These are phyloP conservation scores for Drosophila mimetica DNA, from an alignment of 2,888 invertebrate species.

Conservation along the genomic window DNA sequence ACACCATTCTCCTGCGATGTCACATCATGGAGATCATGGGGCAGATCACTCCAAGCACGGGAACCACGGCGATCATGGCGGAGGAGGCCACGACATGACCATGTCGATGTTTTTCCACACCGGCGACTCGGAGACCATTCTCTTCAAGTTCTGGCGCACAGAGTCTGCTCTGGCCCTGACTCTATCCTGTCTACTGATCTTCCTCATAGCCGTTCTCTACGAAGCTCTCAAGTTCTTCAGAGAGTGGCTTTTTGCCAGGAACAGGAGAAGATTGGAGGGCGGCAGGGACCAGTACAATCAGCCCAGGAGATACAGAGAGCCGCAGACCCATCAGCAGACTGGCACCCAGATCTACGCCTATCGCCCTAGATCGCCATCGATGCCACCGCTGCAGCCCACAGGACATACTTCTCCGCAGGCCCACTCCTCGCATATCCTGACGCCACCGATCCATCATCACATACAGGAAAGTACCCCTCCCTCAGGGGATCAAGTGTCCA, in stretches of 20 bases:
- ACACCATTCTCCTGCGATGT: slow-evolving; percentile 3
- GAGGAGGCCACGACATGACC: slow-evolving; percentile 3
- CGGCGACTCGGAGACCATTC: slow-evolving; percentile 48
- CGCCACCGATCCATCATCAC: not conserved
- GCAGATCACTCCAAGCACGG: not conserved
- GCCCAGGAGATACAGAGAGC: not conserved
- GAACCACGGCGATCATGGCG: not conserved
- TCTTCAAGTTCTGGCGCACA: slow-evolving; percentile 58
- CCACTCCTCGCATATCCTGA: not conserved
- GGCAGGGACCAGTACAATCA: slow-evolving; percentile 22
- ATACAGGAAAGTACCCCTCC: not conserved
- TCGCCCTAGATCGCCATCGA: slow-evolving; percentile 5
- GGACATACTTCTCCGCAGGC: not conserved
- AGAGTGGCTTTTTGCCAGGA: slow-evolving; percentile 41
- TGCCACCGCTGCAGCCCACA: not conserved
- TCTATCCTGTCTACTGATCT: slow-evolving; percentile 53
- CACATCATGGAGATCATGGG: not conserved
- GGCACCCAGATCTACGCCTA: not conserved
- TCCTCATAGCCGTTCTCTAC: slow-evolving; percentile 57
- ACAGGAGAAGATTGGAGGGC: slow-evolving; percentile 35
- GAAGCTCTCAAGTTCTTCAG: slow-evolving; percentile 62
- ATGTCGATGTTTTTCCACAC: slow-evolving; percentile 54
- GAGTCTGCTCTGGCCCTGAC: slow-evolving; percentile 13
- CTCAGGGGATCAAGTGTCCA: not conserved
- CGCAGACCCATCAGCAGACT: not conserved